Conservation (phyloP, 92 coral and sea anemone species). For the Virgularia gustaviana region DNA sequence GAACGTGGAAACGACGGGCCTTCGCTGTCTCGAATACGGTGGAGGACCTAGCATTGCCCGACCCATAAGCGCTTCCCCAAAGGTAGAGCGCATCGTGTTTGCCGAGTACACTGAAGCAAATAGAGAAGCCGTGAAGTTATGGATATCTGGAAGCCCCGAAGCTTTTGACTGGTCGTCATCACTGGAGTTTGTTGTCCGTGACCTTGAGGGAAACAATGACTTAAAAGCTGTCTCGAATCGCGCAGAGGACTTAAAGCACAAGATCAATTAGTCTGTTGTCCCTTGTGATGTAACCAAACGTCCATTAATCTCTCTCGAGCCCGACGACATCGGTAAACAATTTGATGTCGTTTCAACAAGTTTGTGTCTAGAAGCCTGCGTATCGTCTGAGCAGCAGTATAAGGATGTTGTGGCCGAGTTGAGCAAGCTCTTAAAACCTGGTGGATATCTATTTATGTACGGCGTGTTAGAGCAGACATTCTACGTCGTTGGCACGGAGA, state of each 20-base stretch:
- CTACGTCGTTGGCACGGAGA: conserved; percentile 43
- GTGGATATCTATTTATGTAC: conserved; percentile 46
- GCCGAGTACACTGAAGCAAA: conserved; percentile 54
- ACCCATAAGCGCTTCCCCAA: conserved; percentile 51
- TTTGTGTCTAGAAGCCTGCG: conserved; percentile 58
- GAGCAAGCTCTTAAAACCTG: conserved; percentile 43
- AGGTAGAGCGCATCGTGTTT: conserved; percentile 51
- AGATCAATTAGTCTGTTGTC: conserved; percentile 45
- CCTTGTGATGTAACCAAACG: conserved; percentile 50
- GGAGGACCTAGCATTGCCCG: conserved; percentile 52
- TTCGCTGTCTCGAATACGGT: conserved; percentile 52
- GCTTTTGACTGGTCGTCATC: conserved; percentile 48
- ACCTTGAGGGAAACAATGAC: conserved; percentile 24
- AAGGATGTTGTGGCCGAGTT: conserved; percentile 46
- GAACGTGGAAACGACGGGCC: not conserved
- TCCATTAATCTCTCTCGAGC: conserved; percentile 11
- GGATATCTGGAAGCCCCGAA: conserved; percentile 34
- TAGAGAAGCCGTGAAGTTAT: conserved; percentile 50
- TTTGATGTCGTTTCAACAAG: conserved; percentile 59
- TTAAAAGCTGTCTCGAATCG: conserved; percentile 30
- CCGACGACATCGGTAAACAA: conserved; percentile 7
- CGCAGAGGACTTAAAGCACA: conserved; percentile 42
- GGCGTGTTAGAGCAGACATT: conserved; percentile 42
- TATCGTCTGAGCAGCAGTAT: conserved; percentile 44
- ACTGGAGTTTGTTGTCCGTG: conserved; percentile 38